These are phyloP conservation scores for Leistus spinibarbis DNA, from an alignment of 2,888 invertebrate genomes.

Conservation along the genomic window DNA sequence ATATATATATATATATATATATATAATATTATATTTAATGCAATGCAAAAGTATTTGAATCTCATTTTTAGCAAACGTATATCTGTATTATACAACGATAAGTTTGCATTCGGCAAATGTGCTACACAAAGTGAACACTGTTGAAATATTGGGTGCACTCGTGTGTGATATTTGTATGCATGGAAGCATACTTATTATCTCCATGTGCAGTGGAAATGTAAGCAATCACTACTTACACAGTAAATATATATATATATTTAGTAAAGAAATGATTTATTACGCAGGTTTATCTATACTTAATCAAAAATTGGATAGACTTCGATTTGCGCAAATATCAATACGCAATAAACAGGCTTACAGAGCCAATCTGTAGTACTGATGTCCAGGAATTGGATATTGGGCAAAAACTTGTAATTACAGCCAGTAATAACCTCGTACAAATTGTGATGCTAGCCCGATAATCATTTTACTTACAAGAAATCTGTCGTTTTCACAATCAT, in stretches of 20 bases:
- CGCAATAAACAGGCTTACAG: background rate
- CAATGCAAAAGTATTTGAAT: background rate
- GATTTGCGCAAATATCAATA: conserved; percentile 7
- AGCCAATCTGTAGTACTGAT: conserved; percentile 23
- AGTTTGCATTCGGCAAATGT: background rate
- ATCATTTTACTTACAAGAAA: too few species aligned
- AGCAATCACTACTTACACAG: too few species aligned
- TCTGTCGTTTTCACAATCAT: too few species aligned
- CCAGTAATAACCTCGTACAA: too few species aligned
- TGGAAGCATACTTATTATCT: conserved; percentile 11
- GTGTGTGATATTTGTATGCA: conserved; percentile 17
- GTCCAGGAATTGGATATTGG: conserved; percentile 20
- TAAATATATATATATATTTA: too few species aligned
- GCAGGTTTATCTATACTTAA: conserved; percentile 14
- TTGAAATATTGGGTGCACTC: background rate
- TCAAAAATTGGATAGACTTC: conserved; percentile 23
- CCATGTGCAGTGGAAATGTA: conserved; percentile 11
- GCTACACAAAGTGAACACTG: background rate
- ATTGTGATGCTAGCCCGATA: background rate
- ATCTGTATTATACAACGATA: conserved; percentile 8
- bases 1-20: background rate
- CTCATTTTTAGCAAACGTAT: conserved; percentile 1
- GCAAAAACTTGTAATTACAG: background rate
- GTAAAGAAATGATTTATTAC: background rate
- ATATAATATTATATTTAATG: background rate